phyloP scores from a whole-genome alignment of 2,797 vertebrate species.

The Lerista edwardsae region DNA sequence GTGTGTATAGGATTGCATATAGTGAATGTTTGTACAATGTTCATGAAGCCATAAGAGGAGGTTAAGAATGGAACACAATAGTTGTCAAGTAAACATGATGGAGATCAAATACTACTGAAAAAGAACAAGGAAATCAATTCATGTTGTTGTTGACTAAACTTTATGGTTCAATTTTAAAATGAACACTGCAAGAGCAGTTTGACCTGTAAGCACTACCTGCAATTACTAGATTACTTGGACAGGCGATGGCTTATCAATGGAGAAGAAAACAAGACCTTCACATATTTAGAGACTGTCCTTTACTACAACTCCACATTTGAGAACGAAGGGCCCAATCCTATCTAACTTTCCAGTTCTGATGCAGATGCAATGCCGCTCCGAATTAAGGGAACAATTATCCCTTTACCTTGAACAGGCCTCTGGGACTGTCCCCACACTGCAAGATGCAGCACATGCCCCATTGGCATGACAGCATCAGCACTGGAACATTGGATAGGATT shows the following conservation, averaged over 20 bases:
- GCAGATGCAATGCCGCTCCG: no score
- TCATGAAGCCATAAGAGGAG: not conserved
- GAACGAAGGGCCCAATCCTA: no score
- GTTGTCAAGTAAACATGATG: not conserved
- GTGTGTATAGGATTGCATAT: no score
- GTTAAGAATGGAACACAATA: not conserved
- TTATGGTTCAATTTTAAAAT: not conserved
- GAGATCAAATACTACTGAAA: not conserved
- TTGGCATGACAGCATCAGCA: no score
- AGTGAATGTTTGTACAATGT: not conserved
- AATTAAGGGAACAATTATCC: no score
- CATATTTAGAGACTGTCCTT: not conserved
- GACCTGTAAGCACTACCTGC: not conserved
- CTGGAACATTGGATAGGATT: no score
- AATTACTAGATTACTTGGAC: not conserved
- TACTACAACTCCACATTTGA: not conserved
- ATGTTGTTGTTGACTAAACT: not conserved
- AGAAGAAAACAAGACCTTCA: not conserved
- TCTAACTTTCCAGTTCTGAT: no score
- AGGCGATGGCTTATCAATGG: not conserved
- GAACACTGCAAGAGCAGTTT: not conserved
- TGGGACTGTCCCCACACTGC: no score
- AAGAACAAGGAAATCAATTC: not conserved
- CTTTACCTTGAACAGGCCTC: no score
- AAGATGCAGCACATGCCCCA: no score